A percentile compares a stretch with the other conserved stretches of the same genome.
These are phyloP conservation scores for Aporophyla lueneburgensis DNA, from an alignment of 2,888 invertebrate genomes.

Conservation along the genomic window DNA sequence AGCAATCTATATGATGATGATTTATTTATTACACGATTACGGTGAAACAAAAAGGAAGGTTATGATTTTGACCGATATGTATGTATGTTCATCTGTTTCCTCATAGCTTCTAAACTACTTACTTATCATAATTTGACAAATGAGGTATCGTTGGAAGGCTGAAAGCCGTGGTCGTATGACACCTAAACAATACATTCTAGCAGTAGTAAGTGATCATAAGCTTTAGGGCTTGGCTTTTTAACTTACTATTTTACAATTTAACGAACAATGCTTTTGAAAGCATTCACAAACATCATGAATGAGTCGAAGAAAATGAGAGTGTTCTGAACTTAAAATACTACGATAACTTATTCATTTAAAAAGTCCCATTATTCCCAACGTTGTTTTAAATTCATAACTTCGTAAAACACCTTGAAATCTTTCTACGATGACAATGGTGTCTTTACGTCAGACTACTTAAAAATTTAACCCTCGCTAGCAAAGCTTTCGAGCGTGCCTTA, in stretches of 20 bases:
- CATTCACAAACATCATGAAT: not conserved
- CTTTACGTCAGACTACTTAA: slow-evolving; percentile 26
- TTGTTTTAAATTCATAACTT: slow-evolving; percentile 11
- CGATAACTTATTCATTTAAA: slow-evolving; percentile 21
- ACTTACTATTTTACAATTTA: not conserved
- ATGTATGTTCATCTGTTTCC: no score
- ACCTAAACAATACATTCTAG: no score
- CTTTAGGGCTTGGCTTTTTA: no score
- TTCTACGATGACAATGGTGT: not conserved
- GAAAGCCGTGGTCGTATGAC: no score
- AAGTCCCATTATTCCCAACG: not conserved
- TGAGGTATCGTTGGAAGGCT: no score
- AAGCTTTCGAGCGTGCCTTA: slow-evolving; percentile 59
- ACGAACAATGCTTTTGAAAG: not conserved
- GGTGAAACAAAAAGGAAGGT: no score
- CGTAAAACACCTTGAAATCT: slow-evolving; percentile 19
- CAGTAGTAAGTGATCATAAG: no score
- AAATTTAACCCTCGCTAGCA: slow-evolving; percentile 21
- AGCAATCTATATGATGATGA: no score
- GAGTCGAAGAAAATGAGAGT: not conserved
- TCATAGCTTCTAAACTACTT: no score
- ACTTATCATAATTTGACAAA: no score
- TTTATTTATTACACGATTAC: no score
- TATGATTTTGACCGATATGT: no score
- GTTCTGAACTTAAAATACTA: slow-evolving; percentile 1